Evolutionary conservation across 2,113 vertebrate species (phyloP), one percentile per base, ranked within the genome.

Genomic region (Gnathonemus echidnorhynchus): DNA sequence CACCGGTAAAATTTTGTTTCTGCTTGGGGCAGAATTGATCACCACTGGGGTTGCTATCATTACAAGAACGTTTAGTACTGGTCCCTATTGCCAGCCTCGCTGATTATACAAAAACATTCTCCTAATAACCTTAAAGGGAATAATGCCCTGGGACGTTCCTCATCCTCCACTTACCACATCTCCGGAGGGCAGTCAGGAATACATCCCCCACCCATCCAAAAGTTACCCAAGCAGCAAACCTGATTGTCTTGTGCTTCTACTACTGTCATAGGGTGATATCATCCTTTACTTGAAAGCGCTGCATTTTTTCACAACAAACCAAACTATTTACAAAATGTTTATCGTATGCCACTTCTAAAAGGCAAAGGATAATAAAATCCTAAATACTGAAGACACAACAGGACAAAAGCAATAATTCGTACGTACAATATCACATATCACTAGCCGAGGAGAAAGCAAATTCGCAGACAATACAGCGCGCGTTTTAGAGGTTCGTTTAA

Each of bases 21-120:
- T 97, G 97, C 98, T 98, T 95, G 95, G 90, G 97, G 97, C 97
- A 96, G 97, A 97, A 98, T 97, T 97, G 97, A 98, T 96, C 97
- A 97, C 96, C 96, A 96, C 93, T 95, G 95, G 96, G 96, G 95
- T 96, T 96, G 96, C 96, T 96, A 97, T 90, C 94, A 95, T 96
- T 96, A 96, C 97, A 96, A 97, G 97, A 97, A 96, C 96, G 95
- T 97, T 98, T 98, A 98, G 95, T 93, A 92, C 93, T 88, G 94
- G 95, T 98, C 97, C 97, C 97, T 93, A 93, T 95, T 96, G 98
- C 97, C 96, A 97, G 94, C 92, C 91, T 90, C 90, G 92, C 96
- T 96, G 96, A 95, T 97, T 97, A 97, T 96, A 95, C 93, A 93
- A 96, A 96, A 97, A 97, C 97, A 95, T 96, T 95, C 95, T 95